Conservation (phyloP, 2,113 vertebrate genomes). For the Notechis scutatus region DNA sequence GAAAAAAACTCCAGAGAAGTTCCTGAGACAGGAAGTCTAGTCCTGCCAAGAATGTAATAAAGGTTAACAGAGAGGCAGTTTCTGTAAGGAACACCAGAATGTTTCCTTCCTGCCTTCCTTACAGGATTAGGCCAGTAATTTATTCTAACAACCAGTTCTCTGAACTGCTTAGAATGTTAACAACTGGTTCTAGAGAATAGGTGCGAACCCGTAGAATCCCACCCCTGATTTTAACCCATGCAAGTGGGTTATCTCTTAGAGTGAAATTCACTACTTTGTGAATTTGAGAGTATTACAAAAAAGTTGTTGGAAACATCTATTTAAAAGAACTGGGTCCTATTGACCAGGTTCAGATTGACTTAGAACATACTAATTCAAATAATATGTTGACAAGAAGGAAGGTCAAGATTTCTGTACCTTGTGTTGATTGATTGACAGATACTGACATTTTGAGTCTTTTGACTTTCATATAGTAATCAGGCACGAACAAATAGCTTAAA, state of each 20-base stretch:
- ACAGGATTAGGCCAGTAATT: no score
- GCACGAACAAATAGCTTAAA: neutral
- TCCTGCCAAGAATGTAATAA: no score
- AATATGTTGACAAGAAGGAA: neutral
- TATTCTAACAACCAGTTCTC: no score
- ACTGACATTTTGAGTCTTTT: neutral
- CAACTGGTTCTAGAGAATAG: no score
- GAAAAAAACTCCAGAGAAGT: no score
- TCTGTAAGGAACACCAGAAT: no score
- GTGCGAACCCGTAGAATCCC: no score
- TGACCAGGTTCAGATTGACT: slow-evolving; percentile 1
- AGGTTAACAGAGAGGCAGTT: no score
- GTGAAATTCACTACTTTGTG: neutral
- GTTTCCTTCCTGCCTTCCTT: no score
- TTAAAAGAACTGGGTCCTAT: neutral
- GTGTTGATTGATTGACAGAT: neutral
- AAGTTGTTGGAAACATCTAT: neutral
- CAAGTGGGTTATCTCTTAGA: neutral
- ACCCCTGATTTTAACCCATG: neutral
- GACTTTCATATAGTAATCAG: neutral
- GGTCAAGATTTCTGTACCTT: neutral
- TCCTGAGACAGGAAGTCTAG: no score
- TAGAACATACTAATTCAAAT: neutral
- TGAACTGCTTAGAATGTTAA: no score
- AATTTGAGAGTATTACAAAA: slow-evolving; percentile 2